Conservation (phyloP, 23 tunicate species). For the Clavelina lepadiformis region DNA sequence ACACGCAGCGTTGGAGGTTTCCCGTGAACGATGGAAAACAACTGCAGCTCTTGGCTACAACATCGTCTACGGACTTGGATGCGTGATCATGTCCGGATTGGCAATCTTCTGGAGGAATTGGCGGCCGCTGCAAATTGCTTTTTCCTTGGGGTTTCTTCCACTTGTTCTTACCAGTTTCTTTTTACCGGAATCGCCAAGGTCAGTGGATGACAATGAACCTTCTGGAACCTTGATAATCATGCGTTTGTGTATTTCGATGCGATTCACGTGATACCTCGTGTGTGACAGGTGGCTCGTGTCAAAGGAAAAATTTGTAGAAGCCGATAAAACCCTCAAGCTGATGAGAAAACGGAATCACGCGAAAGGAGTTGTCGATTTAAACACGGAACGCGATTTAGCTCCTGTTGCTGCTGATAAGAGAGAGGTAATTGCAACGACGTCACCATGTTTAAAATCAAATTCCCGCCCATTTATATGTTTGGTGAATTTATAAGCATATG, state of each 20-base stretch:
- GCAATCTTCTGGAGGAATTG: conserved; percentile 6
- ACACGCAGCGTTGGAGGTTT: not conserved
- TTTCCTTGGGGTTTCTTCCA: not conserved
- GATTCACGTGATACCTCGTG: too few relatives aligned
- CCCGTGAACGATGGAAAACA: not conserved
- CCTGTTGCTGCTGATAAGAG: too few relatives aligned
- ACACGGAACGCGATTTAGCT: too few relatives aligned
- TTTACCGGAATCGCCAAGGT: conserved; percentile 29
- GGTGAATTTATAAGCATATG: too few relatives aligned
- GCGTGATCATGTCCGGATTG: conserved; percentile 7
- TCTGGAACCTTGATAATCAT: too few relatives aligned
- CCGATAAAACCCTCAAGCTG: not conserved
- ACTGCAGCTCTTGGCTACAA: not conserved
- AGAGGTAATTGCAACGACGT: too few relatives aligned
- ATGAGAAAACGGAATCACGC: conserved; percentile 29
- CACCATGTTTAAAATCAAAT: too few relatives aligned
- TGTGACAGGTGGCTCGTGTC: conserved; percentile 14
- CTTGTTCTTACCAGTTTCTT: not conserved
- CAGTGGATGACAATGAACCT: too few relatives aligned
- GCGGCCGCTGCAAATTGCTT: not conserved
- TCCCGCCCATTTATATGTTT: too few relatives aligned
- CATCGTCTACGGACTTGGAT: conserved; percentile 9
- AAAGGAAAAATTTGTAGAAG: not conserved
- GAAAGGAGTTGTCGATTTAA: not conserved
- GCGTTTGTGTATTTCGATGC: too few relatives aligned